Evolutionary conservation across 2,797 vertebrate genomes (phyloP).

Genomic region (Takifugu rubripes): DNA sequence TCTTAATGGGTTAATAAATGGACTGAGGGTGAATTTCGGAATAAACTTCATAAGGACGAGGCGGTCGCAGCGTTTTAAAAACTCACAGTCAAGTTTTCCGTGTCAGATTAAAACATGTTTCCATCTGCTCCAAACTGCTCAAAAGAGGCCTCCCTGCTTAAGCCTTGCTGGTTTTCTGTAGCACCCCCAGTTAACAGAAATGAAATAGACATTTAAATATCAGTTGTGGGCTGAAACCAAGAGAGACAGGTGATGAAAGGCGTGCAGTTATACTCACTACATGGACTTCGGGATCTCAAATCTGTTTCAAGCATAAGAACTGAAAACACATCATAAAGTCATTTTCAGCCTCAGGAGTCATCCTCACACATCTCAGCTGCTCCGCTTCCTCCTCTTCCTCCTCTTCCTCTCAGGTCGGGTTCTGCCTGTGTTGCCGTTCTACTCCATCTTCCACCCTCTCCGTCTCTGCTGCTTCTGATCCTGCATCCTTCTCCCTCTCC

Average conservation of each 20-base stretch:
- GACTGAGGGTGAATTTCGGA: background rate
- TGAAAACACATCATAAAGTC: conserved; percentile 43
- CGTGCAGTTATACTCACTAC: conserved; percentile 28
- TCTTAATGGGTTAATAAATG: background rate
- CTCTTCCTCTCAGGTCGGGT: conserved; percentile 33
- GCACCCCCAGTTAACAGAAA: conserved; percentile 9
- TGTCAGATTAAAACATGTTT: background rate
- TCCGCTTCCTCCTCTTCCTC: conserved; percentile 35
- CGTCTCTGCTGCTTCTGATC: conserved; percentile 60
- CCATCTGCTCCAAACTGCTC: no score
- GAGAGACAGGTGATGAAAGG: conserved; percentile 21
- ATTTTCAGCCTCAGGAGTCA: conserved; percentile 38
- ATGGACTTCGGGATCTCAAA: conserved; percentile 42
- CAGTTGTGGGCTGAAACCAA: conserved; percentile 6
- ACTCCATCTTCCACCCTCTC: conserved; percentile 59
- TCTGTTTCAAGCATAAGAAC: conserved; percentile 18
- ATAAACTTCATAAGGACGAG: background rate
- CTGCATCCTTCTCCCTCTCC: conserved; percentile 68
- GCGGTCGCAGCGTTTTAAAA: conserved; percentile 4
- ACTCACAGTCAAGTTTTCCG: conserved; percentile 8
- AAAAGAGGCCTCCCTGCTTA: conserved; percentile 14
- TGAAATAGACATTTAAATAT: conserved; percentile 8
- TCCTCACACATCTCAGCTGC: conserved; percentile 60
- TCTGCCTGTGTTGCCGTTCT: conserved; percentile 41
- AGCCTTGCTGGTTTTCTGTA: no score